Evolutionary conservation across 92 coral and sea anemone species (phyloP).

Genomic region (Umimayanthus chanpuru): DNA sequence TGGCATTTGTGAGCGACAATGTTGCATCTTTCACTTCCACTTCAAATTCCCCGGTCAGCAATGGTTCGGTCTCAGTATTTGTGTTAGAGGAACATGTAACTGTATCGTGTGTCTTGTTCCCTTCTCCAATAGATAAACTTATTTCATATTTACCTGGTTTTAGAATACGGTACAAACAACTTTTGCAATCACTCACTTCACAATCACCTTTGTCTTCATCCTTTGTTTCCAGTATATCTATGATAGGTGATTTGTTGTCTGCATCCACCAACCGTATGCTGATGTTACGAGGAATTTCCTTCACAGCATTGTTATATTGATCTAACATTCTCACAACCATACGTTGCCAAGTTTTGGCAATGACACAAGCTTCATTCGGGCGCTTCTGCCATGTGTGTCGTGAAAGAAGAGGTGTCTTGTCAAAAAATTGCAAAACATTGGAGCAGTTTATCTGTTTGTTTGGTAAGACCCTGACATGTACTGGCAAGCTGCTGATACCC

Average conservation of each 20-base stretch:
- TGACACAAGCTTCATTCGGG: not conserved
- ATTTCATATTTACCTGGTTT: not conserved
- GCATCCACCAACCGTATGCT: not conserved
- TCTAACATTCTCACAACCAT: not conserved
- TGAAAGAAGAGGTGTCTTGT: not conserved
- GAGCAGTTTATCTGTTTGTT: not conserved
- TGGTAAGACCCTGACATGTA: not conserved
- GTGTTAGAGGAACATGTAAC: not conserved
- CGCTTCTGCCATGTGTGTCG: not conserved
- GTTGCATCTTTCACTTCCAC: not conserved
- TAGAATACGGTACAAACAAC: constrained; percentile 1
- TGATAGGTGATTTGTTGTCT: not conserved
- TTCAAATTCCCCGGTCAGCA: not conserved
- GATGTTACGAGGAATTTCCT: not conserved
- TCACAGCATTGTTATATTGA: constrained; percentile 3
- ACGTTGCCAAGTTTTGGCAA: not conserved
- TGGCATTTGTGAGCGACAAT: not conserved
- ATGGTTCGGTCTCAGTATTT: not conserved
- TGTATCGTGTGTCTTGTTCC: not conserved
- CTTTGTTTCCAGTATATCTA: not conserved
- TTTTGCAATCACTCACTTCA: not conserved
- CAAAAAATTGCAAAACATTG: not conserved
- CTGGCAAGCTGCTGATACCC: not conserved
- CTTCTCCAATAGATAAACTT: not conserved
- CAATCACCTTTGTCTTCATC: not conserved